These are phyloP conservation scores for Antennarius maculatus DNA, from an alignment of 2,797 vertebrate species.

Conservation along the genomic window DNA sequence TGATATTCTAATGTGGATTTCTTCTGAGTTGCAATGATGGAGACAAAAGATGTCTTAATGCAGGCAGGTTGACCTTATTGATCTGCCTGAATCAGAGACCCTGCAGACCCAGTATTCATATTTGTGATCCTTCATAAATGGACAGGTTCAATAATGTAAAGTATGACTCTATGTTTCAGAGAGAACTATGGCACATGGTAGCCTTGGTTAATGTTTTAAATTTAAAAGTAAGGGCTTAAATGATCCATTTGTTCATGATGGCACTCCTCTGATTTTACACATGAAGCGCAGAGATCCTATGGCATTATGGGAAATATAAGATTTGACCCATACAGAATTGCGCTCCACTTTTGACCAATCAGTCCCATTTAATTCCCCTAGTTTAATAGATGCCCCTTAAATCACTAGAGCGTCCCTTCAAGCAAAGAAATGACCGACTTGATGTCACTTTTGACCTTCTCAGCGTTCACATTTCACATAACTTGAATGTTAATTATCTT, in stretches of 20 bases:
- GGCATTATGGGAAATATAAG: background rate
- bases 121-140: too few relatives aligned
- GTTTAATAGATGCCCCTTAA: background rate
- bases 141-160: too few relatives aligned
- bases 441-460: too few relatives aligned
- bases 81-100: too few relatives aligned
- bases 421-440: constrained; percentile 7
- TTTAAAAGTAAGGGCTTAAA: constrained; percentile 58
- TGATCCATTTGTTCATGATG: constrained; percentile 20
- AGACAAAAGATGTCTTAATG: too few relatives aligned
- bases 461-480: constrained; percentile 23
- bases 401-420: constrained; percentile 21
- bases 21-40: too few relatives aligned
- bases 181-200: too few relatives aligned
- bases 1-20: constrained; percentile 19
- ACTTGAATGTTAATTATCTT: constrained; percentile 56
- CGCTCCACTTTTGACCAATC: background rate
- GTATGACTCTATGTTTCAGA: too few relatives aligned
- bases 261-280: constrained; percentile 6
- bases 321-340: background rate
- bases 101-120: too few relatives aligned
- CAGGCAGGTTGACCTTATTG: too few relatives aligned
- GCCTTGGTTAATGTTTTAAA: too few relatives aligned
- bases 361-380: background rate
- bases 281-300: background rate